Evolutionary conservation across 2,888 invertebrate species (phyloP).

Genomic region (Lithophane ornitopus): DNA sequence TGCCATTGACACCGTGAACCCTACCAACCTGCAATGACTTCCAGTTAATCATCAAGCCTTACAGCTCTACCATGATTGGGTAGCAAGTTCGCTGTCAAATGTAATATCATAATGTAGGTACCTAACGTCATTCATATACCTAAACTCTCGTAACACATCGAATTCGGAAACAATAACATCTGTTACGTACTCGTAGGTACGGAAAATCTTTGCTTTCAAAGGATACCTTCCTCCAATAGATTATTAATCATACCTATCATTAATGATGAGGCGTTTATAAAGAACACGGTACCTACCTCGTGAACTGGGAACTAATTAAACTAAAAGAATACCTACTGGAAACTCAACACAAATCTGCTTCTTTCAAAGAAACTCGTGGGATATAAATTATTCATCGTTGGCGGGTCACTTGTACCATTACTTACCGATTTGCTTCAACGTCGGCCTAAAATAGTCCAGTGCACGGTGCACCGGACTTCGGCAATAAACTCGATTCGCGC

Average conservation of each 20-base stretch:
- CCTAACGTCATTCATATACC: neutral
- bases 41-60: neutral
- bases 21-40: constrained; percentile 12
- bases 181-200: neutral
- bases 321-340: neutral
- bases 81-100: neutral
- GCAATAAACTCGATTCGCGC: constrained; percentile 16
- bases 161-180: neutral
- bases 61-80: neutral
- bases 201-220: neutral
- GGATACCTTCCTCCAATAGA: neutral
- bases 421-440: constrained; percentile 1
- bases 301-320: neutral
- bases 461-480: constrained; percentile 31
- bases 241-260: neutral
- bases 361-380: constrained; percentile 2
- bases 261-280: neutral
- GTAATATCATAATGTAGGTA: neutral
- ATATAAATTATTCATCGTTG: neutral
- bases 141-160: neutral
- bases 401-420: neutral
- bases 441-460: constrained; percentile 20
- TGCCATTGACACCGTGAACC: constrained; percentile 64
- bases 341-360: neutral
- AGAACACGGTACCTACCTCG: neutral